Percentiles rank a stretch among this genome's conserved stretches.
Conservation (phyloP, 2,888 invertebrate genomes). For the Meiosimyza platycephala region DNA sequence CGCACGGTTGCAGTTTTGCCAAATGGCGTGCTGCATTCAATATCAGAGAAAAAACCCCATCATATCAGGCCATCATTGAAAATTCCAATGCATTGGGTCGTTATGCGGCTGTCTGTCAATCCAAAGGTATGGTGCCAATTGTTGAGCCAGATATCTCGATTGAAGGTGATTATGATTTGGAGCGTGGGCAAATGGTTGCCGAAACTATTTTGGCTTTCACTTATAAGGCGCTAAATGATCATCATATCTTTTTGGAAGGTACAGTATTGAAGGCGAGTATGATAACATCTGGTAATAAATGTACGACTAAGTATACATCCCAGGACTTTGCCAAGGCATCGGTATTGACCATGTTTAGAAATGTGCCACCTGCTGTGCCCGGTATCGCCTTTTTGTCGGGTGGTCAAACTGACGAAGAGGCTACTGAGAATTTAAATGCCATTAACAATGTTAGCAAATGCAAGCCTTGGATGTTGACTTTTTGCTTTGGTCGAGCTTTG, state of each 20-base stretch:
- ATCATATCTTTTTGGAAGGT: conserved; percentile 95
- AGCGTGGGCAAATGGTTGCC: conserved; percentile 89
- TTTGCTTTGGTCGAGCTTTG: conserved; percentile 95
- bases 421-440: conserved; percentile 91
- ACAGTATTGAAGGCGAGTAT: conserved; percentile 97
- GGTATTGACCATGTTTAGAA: conserved; percentile 86
- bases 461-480: conserved; percentile 94
- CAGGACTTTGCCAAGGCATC: conserved; percentile 89
- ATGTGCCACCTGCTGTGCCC: conserved; percentile 94
- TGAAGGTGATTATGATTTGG: conserved; percentile 93
- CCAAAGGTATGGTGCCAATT: conserved; percentile 96
- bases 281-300: conserved; percentile 89
- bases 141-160: conserved; percentile 96
- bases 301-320: conserved; percentile 77
- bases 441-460: conserved; percentile 84
- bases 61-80: conserved; percentile 86
- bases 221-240: conserved; percentile 93
- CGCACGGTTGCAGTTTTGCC: conserved; percentile 93
- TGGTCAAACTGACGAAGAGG: conserved; percentile 95
- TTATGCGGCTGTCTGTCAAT: conserved; percentile 92
- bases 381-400: conserved; percentile 94
- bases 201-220: conserved; percentile 90
- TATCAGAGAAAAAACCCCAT: conserved; percentile 86
- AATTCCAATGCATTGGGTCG: conserved; percentile 94
- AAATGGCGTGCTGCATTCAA: conserved; percentile 96